A percentile compares a stretch with the other conserved stretches of the same genome.
Conservation (phyloP, 64 coral and sea anemone species). For the Pachyseris speciosa region DNA sequence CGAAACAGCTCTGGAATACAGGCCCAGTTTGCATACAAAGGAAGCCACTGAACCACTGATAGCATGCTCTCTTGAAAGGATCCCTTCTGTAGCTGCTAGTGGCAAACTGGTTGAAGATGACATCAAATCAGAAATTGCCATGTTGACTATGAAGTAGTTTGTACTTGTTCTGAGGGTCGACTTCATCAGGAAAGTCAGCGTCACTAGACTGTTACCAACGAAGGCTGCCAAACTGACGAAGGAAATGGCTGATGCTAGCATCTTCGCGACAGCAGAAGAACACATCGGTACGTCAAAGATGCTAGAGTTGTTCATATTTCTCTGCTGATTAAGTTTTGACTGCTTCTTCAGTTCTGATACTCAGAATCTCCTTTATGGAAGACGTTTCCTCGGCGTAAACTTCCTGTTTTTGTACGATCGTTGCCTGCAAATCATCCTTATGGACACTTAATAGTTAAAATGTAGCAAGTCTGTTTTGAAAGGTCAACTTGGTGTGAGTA, state of each 20-base stretch:
- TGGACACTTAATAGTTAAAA: too few species aligned
- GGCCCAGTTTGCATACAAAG: neutral
- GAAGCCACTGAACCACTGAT: neutral
- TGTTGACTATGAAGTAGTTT: constrained; percentile 36
- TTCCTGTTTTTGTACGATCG: too few species aligned
- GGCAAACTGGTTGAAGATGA: neutral
- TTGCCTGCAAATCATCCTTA: too few species aligned
- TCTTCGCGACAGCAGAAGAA: neutral
- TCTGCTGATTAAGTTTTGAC: too few species aligned
- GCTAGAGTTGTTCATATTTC: constrained; percentile 11
- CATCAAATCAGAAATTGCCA: neutral
- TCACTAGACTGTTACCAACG: neutral
- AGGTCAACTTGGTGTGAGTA: too few species aligned
- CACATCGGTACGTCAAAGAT: neutral
- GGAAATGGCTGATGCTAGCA: neutral
- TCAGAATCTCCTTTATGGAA: too few species aligned
- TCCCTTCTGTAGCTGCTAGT: neutral
- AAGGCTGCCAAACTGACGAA: neutral
- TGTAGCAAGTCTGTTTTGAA: too few species aligned
- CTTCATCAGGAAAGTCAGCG: neutral
- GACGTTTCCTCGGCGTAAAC: too few species aligned
- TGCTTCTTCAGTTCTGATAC: too few species aligned
- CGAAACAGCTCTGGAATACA: neutral
- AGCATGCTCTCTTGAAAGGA: neutral
- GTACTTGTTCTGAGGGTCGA: neutral